Percentiles rank a stretch among this genome's conserved stretches.
These are phyloP conservation scores for Dicentrarchus labrax DNA, from an alignment of 2,113 vertebrate species.

Conservation along the genomic window DNA sequence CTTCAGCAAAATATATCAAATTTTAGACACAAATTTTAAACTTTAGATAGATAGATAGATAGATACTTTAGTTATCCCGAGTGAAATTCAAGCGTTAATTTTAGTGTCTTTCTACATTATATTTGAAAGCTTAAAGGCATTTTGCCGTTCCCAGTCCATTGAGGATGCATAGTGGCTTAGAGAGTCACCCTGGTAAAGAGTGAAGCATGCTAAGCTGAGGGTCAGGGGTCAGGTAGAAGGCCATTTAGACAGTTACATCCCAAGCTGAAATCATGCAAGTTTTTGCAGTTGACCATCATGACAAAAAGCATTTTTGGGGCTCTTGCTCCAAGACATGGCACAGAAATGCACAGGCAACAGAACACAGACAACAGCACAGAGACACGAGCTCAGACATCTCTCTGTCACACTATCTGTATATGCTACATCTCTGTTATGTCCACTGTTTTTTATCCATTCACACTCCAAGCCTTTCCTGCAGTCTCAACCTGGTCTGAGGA, in stretches of 20 bases:
- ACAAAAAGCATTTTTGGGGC: slow-evolving; percentile 61
- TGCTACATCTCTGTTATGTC: slow-evolving; percentile 85
- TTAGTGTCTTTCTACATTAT: slow-evolving; percentile 19
- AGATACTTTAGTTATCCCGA: too few species aligned
- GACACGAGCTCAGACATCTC: slow-evolving; percentile 64
- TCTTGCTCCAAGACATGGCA: slow-evolving; percentile 63
- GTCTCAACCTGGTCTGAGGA: slow-evolving; percentile 52
- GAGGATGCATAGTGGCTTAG: slow-evolving; percentile 66
- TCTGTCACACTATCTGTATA: slow-evolving; percentile 80
- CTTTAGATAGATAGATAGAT: too few species aligned
- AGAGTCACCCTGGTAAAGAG: slow-evolving; percentile 48
- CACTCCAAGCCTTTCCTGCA: slow-evolving; percentile 42
- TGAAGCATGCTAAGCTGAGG: slow-evolving; percentile 65
- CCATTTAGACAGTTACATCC: slow-evolving; percentile 66
- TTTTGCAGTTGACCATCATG: slow-evolving; percentile 57
- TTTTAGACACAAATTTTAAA: too few species aligned
- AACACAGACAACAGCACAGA: slow-evolving; percentile 68
- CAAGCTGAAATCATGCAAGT: slow-evolving; percentile 80
- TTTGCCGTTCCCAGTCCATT: slow-evolving; percentile 45
- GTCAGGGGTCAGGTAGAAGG: slow-evolving; percentile 61
- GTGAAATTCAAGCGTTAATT: slow-evolving; percentile 10
- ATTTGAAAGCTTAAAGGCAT: slow-evolving; percentile 28
- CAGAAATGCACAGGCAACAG: slow-evolving; percentile 66
- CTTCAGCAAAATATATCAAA: slow-evolving; percentile 36
- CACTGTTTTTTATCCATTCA: slow-evolving; percentile 24